Percentiles rank a stretch among this genome's conserved stretches.
Evolutionary conservation across 2,113 vertebrate species (phyloP).

Genomic region (Oryzias woworae): DNA sequence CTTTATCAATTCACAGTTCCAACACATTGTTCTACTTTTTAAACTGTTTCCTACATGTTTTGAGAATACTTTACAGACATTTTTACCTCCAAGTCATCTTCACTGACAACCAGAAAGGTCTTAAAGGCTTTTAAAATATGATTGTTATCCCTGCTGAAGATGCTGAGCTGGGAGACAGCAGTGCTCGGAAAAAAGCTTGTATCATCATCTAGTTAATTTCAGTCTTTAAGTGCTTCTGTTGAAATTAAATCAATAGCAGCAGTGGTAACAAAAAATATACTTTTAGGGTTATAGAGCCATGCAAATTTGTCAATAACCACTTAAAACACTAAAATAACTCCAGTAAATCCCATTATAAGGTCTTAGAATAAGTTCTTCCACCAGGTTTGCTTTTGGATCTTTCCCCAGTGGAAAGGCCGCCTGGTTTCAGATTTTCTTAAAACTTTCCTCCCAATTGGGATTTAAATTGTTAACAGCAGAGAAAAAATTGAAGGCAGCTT

Average conservation of each 20-base stretch:
- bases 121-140: background rate
- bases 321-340: background rate
- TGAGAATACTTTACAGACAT: too few species aligned
- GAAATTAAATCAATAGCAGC: background rate
- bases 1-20: background rate
- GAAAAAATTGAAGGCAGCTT: slow-evolving; percentile 10
- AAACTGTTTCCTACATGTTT: too few species aligned
- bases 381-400: slow-evolving; percentile 8
- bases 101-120: background rate
- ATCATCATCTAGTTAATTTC: background rate
- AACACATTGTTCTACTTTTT: too few species aligned
- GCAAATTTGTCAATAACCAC: background rate
- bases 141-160: background rate
- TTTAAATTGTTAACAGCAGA: slow-evolving; percentile 10
- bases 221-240: background rate
- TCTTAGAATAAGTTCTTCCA: background rate
- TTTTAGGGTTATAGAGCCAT: background rate
- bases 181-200: background rate
- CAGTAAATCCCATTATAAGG: background rate
- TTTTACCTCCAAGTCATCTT: too few species aligned
- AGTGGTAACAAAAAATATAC: background rate
- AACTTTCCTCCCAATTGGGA: background rate
- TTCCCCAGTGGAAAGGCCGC: slow-evolving; percentile 1
- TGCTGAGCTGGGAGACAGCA: background rate
- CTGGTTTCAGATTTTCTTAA: slow-evolving; percentile 17